Conservation (phyloP, 1,140 invertebrate species). For the Spodoptera litura region DNA sequence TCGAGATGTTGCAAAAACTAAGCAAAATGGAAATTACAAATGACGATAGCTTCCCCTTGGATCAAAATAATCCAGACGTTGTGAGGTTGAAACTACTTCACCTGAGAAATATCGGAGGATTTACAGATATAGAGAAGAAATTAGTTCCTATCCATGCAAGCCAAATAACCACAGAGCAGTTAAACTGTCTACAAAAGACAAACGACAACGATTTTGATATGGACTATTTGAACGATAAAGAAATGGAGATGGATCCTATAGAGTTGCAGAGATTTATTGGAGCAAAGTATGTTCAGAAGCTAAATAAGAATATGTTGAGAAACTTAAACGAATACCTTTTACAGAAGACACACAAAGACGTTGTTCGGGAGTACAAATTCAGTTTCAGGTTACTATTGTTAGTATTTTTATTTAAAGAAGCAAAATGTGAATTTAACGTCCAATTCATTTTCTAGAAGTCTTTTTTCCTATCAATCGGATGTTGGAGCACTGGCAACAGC, state of each 20-base stretch:
- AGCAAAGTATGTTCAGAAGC: slow-evolving; percentile 72
- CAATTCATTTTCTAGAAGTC: slow-evolving; percentile 48
- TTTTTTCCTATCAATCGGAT: slow-evolving; percentile 63
- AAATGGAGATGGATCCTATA: slow-evolving; percentile 67
- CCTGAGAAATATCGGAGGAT: slow-evolving; percentile 69
- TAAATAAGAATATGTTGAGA: slow-evolving; percentile 71
- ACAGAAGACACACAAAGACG: slow-evolving; percentile 76
- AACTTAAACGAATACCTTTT: slow-evolving; percentile 68
- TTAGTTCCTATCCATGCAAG: slow-evolving; percentile 67
- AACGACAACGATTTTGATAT: slow-evolving; percentile 63
- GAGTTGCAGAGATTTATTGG: slow-evolving; percentile 76
- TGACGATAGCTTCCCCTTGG: slow-evolving; percentile 53
- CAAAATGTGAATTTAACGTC: background rate
- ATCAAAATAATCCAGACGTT: slow-evolving; percentile 58
- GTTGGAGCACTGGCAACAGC: slow-evolving; percentile 51
- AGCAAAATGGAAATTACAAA: slow-evolving; percentile 59
- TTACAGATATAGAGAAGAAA: slow-evolving; percentile 66
- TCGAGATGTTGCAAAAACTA: slow-evolving; percentile 62
- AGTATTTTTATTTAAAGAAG: background rate
- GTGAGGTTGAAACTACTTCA: slow-evolving; percentile 70
- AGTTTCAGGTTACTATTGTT: slow-evolving; percentile 64
- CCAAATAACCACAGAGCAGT: slow-evolving; percentile 77
- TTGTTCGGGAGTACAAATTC: slow-evolving; percentile 72
- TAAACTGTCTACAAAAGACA: slow-evolving; percentile 65
- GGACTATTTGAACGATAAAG: slow-evolving; percentile 64